Evolutionary conservation across 2,888 invertebrate genomes (phyloP).

Genomic region (Noctuana brunneofusca): DNA sequence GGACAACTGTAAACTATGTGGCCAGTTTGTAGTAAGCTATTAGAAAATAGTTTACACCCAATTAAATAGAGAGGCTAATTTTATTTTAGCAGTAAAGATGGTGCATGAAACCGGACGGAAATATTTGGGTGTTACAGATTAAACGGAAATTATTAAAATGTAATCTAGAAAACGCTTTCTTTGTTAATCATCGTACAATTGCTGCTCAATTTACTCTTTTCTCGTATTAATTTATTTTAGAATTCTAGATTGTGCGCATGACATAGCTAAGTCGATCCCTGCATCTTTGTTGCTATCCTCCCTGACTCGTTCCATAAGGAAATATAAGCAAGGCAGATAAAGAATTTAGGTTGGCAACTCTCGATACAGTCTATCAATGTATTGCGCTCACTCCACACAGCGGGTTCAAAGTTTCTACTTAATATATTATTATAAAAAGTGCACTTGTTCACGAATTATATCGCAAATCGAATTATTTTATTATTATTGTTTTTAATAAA

Average conservation of each 20-base stretch:
- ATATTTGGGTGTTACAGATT: conserved; percentile 29
- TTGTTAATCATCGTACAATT: neutral
- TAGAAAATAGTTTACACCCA: conserved; percentile 32
- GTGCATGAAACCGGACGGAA: conserved; percentile 35
- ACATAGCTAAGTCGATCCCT: conserved; percentile 35
- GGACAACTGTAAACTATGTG: conserved; percentile 1
- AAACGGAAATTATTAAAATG: conserved; percentile 4
- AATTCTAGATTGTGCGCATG: conserved; percentile 37
- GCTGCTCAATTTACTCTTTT: conserved; percentile 20
- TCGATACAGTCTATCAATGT: conserved; percentile 32
- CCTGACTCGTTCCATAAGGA: conserved; percentile 27
- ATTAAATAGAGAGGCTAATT: conserved; percentile 19
- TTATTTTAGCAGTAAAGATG: conserved; percentile 24
- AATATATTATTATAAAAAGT: conserved; percentile 30
- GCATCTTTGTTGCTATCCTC: conserved; percentile 25
- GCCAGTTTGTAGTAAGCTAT: conserved; percentile 6
- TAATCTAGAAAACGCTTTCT: conserved; percentile 12
- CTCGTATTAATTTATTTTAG: conserved; percentile 26
- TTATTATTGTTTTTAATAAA: no score
- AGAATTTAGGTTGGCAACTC: conserved; percentile 32
- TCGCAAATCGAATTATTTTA: conserved; percentile 17
- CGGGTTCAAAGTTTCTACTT: conserved; percentile 34
- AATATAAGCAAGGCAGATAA: conserved; percentile 29
- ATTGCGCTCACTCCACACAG: conserved; percentile 29
- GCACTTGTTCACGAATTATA: conserved; percentile 24